phyloP scores from a whole-genome alignment of 1,140 invertebrate genomes.

The Brachionus sp. region DNA sequence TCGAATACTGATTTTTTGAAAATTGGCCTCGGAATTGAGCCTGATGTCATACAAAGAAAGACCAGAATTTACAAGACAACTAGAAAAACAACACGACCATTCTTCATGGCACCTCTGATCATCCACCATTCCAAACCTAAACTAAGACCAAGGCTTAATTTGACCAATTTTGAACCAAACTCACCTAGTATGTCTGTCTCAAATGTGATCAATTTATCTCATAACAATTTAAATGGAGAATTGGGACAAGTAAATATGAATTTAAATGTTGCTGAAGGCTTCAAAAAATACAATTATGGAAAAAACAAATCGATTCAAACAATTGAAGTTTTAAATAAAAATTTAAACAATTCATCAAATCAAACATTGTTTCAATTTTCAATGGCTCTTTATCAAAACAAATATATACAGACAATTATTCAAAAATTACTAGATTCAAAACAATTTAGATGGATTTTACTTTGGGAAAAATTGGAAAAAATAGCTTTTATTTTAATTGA shows the following conservation, averaged over 20 bases:
- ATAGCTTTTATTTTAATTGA: conserved; percentile 4
- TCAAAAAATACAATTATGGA: background rate
- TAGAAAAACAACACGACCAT: conserved; percentile 18
- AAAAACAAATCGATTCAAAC: conserved; percentile 8
- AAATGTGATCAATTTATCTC: background rate
- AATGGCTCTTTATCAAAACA: background rate
- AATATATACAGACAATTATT: conserved; percentile 11
- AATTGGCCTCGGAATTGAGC: conserved; percentile 34
- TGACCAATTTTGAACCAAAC: background rate
- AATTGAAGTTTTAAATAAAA: background rate
- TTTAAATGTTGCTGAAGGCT: background rate
- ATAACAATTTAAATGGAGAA: background rate
- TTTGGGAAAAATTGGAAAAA: conserved; percentile 31
- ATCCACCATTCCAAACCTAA: conserved; percentile 34
- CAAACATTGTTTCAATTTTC: conserved; percentile 23
- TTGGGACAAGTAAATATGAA: background rate
- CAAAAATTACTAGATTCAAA: conserved; percentile 24
- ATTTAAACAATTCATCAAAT: background rate
- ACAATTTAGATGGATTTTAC: conserved; percentile 1
- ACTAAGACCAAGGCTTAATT: conserved; percentile 1
- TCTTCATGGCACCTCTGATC: conserved; percentile 29
- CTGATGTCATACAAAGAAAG: background rate
- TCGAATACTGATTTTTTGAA: conserved; percentile 22
- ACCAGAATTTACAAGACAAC: background rate
- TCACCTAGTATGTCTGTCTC: background rate